Base-by-base conservation (phyloP, 2,797 vertebrate genomes). In the Gymnothorax javanicus region DNA sequence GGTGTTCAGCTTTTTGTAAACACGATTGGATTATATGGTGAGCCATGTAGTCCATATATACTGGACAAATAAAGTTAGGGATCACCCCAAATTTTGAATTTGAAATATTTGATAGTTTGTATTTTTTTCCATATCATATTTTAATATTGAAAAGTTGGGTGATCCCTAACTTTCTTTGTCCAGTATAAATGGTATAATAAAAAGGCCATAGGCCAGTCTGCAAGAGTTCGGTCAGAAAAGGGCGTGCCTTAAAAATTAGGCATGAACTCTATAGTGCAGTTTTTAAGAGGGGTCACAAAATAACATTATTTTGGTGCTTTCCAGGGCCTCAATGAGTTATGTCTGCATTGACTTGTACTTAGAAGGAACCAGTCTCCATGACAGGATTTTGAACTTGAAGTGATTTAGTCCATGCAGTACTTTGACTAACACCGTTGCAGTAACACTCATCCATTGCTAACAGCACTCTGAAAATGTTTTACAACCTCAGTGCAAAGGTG, bases 391-490 rank as follows among this genome's bases (percentile, higher is more conserved):
- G 33, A 20, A 77, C 17, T 50, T 50, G 15, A 33, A 77, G 73
- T 77, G 33, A 77, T 77, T 7, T 77, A 50, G 73, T 33, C 5
- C 4, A 33, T 33, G 73, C 73, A 17, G 33, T 52, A 7, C 73
- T 77, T 77, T 52, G 73, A 52, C 69, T 27, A 73, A 73, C 33
- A 50, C 13, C 1, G 13, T 9, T 7, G 15, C 73, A 20, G 73
- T 52, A 71, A 60, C 20, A 79, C 25, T 60, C 50, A 64, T 86
- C 33, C 59, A 75, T 25, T 64, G 59, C 59, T 82, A 59, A 64
- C 15, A 59, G 75, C 33, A 23, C 59, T 50, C 73, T 50, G 62
- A 59, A 77, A 77, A 77, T 64, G 79, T 67, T 69, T 82, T 57
- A 83, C 58, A 25, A 58, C 83, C 86, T 43, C 12, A 3, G 50